Base-by-base conservation (phyloP, 1,140 invertebrate genomes). In the Plodia interpunctella region DNA sequence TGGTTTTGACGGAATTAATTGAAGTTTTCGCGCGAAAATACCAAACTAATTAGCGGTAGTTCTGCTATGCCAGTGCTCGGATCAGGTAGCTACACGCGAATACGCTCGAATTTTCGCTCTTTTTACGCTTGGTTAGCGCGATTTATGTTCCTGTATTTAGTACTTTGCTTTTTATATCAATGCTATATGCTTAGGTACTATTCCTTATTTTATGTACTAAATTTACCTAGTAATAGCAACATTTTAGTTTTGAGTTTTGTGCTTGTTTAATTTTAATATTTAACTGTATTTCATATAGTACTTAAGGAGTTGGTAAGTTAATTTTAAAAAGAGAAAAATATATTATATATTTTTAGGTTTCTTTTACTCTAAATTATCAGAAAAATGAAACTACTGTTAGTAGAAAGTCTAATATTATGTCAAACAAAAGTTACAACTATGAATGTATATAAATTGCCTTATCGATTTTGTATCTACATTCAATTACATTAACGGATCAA, bases 401-500 rank as follows among this genome's bases (percentile, higher is more conserved):
- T n/a, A n/a, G n/a, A n/a, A n/a, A n/a, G n/a, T n/a, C n/a, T n/a
- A n/a, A n/a, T n/a, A n/a, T n/a, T n/a, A n/a, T n/a, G n/a, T n/a
- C n/a, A n/a, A n/a, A n/a, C n/a, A n/a, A n/a, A n/a, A n/a, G n/a
- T n/a, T n/a, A n/a, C n/a, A n/a, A n/a, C n/a, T n/a, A n/a, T 50
- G 44, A 59, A 65, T 63, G 57, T 57, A 57, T 62, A 49, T 62
- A 44, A 49, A 25, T 3, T 2, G 21, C 17, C 51, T n/a, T 30
- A 63, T 70, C 57, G 65, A 69, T 71, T 68, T 74, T 62, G 44
- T 66, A 60, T 60, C 59, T 60, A 66, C 66, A 66, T 73, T 80
- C 77, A 80, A 76, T 78, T 78, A 78, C 75, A 74, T 76, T 74
- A 80, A 61, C 73, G 68, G 73, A 69, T 73, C 70, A 68, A 57